Conservation (phyloP, 2,888 invertebrate genomes). For the Hydriomena furcata region DNA sequence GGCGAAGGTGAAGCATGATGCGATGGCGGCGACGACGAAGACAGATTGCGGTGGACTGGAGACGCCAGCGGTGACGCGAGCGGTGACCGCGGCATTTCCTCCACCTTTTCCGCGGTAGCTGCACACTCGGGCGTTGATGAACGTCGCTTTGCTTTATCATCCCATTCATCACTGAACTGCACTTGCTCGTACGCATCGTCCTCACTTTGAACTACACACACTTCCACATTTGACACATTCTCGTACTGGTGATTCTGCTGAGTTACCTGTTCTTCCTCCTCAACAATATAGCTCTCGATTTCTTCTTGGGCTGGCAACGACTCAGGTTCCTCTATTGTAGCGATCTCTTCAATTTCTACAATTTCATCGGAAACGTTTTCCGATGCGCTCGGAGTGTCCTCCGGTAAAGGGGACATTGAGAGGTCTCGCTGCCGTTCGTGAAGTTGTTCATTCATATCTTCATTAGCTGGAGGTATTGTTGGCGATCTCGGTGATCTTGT, state of each 20-base stretch:
- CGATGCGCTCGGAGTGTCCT: conserved; percentile 40
- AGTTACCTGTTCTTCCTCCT: conserved; percentile 28
- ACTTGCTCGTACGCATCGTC: conserved; percentile 55
- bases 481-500: conserved; percentile 58
- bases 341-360: conserved; percentile 32
- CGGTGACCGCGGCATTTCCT: conserved; percentile 58
- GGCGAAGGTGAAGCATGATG: conserved; percentile 62
- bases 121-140: conserved; percentile 73
- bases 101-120: conserved; percentile 51
- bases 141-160: conserved; percentile 64
- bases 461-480: conserved; percentile 46
- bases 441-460: conserved; percentile 42
- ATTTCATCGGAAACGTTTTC: conserved; percentile 45
- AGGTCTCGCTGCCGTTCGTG: conserved; percentile 39
- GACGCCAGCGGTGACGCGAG: conserved; percentile 67
- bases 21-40: conserved; percentile 57
- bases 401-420: conserved; percentile 49
- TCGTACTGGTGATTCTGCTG: conserved; percentile 45
- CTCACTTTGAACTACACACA: conserved; percentile 21
- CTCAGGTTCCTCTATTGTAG: conserved; percentile 49
- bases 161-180: conserved; percentile 64
- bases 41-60: conserved; percentile 60
- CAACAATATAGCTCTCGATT: conserved; percentile 42
- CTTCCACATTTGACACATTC: conserved; percentile 46
- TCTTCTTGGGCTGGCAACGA: conserved; percentile 48